phyloP scores from a whole-genome alignment of 1,140 invertebrate species.

The Papilio polyxenes region DNA sequence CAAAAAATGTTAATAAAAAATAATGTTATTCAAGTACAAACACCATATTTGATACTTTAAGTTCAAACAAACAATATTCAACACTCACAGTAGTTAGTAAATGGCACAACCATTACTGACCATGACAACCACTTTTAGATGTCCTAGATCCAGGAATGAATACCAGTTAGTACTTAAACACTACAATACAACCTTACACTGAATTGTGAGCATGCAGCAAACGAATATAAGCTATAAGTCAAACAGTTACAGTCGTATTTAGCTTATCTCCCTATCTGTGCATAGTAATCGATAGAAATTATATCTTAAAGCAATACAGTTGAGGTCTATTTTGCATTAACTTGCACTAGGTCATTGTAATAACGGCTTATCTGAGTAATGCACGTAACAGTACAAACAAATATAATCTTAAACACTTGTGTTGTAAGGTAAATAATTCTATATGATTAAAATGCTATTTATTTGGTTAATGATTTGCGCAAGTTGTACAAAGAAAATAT shows the following conservation, averaged over 20 bases:
- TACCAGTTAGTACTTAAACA: background rate
- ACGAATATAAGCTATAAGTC: background rate
- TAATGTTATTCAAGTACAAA: background rate
- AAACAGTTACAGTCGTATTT: background rate
- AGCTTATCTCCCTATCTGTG: background rate
- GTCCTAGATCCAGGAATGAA: slow-evolving; percentile 30
- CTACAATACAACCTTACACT: slow-evolving; percentile 2
- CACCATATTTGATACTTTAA: background rate
- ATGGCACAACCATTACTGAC: slow-evolving; percentile 24
- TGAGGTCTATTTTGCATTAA: background rate
- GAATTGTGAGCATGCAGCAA: background rate
- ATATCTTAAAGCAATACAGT: background rate
- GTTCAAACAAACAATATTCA: background rate
- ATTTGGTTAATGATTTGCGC: background rate
- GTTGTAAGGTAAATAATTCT: slow-evolving; percentile 8
- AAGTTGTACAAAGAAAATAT: background rate
- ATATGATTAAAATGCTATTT: slow-evolving; percentile 9
- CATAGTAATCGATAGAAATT: background rate
- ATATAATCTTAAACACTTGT: background rate
- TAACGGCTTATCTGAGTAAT: slow-evolving; percentile 21
- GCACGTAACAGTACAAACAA: slow-evolving; percentile 4
- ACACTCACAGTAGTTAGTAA: background rate
- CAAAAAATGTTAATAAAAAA: background rate
- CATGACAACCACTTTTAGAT: slow-evolving; percentile 35
- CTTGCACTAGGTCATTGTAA: background rate